Evolutionary conservation across 1,140 invertebrate genomes (phyloP), one percentile per base, ranked within the genome.

Genomic region (Oryctes rhinoceros): DNA sequence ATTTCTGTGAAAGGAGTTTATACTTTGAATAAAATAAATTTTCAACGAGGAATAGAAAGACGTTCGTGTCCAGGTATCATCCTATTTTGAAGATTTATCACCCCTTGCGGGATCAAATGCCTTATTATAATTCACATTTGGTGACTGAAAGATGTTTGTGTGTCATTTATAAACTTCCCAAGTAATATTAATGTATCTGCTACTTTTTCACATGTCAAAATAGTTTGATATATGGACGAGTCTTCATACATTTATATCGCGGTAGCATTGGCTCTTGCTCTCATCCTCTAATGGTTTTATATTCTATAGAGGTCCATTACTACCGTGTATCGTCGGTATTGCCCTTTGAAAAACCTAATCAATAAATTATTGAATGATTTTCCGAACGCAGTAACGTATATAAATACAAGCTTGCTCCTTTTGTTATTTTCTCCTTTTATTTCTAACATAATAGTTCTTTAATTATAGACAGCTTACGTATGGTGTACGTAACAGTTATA

Each of bases 121-220:
- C 53, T 62, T 62, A 62, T 62, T 62, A 62, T 62, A 18, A 67
- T 67, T 76, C 82, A 81, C 78, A 80, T 84, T 84, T 82, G 80
- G 81, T 81, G 83, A 83, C 82, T 83, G 78, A 44, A 65, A 78
- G 49, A 80, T 80, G 65, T 78, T 76, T 47, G 35, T 65, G 78
- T 80, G 82, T 84, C 82, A 83, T 84, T 84, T 84, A 84, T 83
- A 83, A 79, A 81, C 76, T 76, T 80, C 18, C 76, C 78, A 80
- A 80, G 75, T 82, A 47, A 80, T 82, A 83, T 84, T 84, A 83
- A 83, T 83, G 81, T 81, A 79, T 81, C 81, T 76, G 80, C 83
- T 81, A 82, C 79, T 82, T 83, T 83, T 83, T 84, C 83, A 84
- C 80, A 84, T 84, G 83, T 84, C 83, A 84, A 83, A 82, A 83